Evolutionary conservation across 2,113 vertebrate genomes (phyloP).

Genomic region (Gnathochromis pfefferi): DNA sequence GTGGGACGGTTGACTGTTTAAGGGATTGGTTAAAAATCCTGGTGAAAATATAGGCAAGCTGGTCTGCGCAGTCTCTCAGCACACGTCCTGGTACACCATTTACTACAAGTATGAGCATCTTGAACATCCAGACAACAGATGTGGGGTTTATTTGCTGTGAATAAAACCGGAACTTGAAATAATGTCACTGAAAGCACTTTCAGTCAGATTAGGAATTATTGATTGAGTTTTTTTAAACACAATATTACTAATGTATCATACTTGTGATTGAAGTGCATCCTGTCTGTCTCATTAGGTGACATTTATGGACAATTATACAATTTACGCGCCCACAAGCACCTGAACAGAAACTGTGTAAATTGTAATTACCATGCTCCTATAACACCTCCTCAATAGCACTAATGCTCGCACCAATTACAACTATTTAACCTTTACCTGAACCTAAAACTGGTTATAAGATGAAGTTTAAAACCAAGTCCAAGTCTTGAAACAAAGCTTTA

Average conservation of each 20-base stretch:
- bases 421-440: neutral
- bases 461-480: neutral
- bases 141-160: accelerated
- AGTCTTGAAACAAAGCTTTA: neutral
- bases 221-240: neutral
- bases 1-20: too few relatives aligned
- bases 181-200: neutral
- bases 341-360: neutral
- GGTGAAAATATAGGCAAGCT: too few relatives aligned
- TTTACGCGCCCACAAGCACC: neutral
- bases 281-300: neutral
- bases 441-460: neutral
- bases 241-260: neutral
- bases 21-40: too few relatives aligned
- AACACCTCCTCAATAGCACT: neutral
- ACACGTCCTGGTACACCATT: neutral
- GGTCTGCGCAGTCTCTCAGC: too few relatives aligned
- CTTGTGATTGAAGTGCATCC: neutral
- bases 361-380: neutral
- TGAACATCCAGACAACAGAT: accelerated
- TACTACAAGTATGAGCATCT: neutral
- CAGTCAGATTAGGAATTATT: neutral
- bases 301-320: neutral
- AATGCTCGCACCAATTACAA: accelerated
- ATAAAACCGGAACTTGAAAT: accelerated